Base-by-base conservation (phyloP, 1,140 invertebrate genomes). In the Dinothrombium tinctorium region DNA sequence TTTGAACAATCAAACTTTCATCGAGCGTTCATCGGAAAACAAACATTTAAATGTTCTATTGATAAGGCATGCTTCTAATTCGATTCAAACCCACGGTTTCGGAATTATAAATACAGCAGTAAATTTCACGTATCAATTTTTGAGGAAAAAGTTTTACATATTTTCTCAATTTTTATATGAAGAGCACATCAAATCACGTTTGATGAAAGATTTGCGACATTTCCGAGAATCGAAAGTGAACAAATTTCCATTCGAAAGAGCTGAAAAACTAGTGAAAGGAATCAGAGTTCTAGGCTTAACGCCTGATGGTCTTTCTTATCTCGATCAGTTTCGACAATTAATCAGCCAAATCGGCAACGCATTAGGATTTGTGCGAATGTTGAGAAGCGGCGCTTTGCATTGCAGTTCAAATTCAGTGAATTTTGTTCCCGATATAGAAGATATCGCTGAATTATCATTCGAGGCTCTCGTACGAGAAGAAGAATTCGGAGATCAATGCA, bases 91-190 rank as follows among this genome's bases (percentile, higher is more conserved):
- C 0, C 90, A 98, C 58, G 92, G 92, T 22, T 83, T 76, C 19
- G 92, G 92, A 3, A 87, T 98, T 38, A 87, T 95, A 69, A 94
- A 90, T 52, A 94, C 87, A 0, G 90, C 86, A 1, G 78, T 73
- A 0, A 95, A 96, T 56, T 90, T 84, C 56, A 86, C 84, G 0
- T 98, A 95, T 61, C 86, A 92, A 59, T 95, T 92, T 61, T 62
- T 99, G 32, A 69, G 78, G 43, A 75, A 87, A 43, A 94, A 96
- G 59, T 79, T 98, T 50, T 76, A 77, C 48, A 75, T 76, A 3
- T 92, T 98, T 56, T 96, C 89, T 2, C 87, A 95, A 58, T 98
- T 96, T 58, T 69, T 99, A 49, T 96, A 78, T 57, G 89, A 98
- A 59, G 92, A 98, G 60, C 86, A 92, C 50, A 94, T 99, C 37